A percentile compares a stretch with the other conserved stretches of the same genome.
These are phyloP conservation scores for Tenthredo scrophulariae DNA, from an alignment of 2,888 invertebrate genomes.

Conservation along the genomic window DNA sequence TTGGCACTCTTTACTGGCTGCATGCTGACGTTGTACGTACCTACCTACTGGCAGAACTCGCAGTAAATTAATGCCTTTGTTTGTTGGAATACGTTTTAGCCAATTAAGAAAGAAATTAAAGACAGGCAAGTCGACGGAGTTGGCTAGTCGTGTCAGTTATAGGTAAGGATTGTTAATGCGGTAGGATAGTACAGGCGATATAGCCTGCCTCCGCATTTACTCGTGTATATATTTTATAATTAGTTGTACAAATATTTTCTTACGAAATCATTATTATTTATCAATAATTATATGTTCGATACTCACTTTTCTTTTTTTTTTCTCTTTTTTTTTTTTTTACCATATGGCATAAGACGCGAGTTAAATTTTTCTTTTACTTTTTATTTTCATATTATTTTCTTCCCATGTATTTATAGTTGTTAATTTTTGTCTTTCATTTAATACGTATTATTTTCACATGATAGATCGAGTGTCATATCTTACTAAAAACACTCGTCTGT, in stretches of 20 bases:
- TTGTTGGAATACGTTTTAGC: slow-evolving; percentile 49
- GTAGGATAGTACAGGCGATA: neutral
- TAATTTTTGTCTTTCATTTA: slow-evolving; percentile 20
- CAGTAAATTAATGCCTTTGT: slow-evolving; percentile 45
- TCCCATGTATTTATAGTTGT: neutral
- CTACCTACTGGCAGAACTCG: slow-evolving; percentile 15
- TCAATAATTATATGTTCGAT: neutral
- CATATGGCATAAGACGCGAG: neutral
- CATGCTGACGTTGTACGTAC: neutral
- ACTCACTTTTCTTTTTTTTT: neutral
- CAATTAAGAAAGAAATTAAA: slow-evolving; percentile 47
- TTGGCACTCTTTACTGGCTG: slow-evolving; percentile 40
- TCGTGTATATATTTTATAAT: slow-evolving; percentile 7
- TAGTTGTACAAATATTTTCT: slow-evolving; percentile 31
- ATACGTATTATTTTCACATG: neutral
- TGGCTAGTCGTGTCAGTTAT: slow-evolving; percentile 16
- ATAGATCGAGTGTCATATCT: slow-evolving; percentile 26
- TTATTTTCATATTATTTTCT: neutral
- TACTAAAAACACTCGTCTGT: slow-evolving; percentile 39
- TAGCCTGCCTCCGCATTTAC: neutral
- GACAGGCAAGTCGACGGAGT: neutral
- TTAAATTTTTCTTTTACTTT: neutral
- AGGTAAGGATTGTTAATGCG: slow-evolving; percentile 19
- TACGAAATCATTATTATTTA: slow-evolving; percentile 32
- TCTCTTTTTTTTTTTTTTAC: neutral